Evolutionary conservation across 35 echinoderm and acorn worm species (phyloP), one percentile per base, ranked within the genome.

Genomic region (Amphiura filiformis): DNA sequence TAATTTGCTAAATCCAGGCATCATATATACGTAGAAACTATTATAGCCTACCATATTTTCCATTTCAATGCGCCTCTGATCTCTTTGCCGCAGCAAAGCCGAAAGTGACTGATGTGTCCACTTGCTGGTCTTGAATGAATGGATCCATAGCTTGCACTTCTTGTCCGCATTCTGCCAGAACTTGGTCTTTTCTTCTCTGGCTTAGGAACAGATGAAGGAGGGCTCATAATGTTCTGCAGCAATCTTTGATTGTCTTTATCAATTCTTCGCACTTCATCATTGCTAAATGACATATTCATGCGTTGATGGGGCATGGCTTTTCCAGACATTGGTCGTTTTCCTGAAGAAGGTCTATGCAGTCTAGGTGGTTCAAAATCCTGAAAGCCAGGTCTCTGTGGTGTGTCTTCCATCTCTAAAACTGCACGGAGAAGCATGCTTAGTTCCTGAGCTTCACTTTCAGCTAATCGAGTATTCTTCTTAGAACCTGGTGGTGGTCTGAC

Each of bases 201-300:
- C 36, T 80, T 20, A 34, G 85, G 36, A 78, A 76, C 77, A 4
- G 36, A 75, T 0, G 92, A 56, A 11, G 81, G 77, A 32, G 38
- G 90, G 7, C 28, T 47, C 32, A 97, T 37, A 75, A 99, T 99
- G 36, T 99, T 92, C 22, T 88, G 56, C 18, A 99, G 81, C 33
- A 99, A 86, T 41, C 96, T 82, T 76, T 92, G 90, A 83, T 99
- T 99, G 28, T 99, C 96, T 80, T 84, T 61, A 57, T 99, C 96
- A 91, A 99, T 99, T 49, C 80, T 82, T 70, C 40, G 38, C 33
- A 99, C 96, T 57, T 94, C 86, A 82, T 99, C 93, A 86, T 99
- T 99, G 78, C 96, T 99, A 37, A 99, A 99, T 2, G 96, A 99
- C 93, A 99, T 83, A 81, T 99, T 99, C 89, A 94, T 94, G 38